A percentile compares a stretch with the other conserved stretches of the same genome.
Conservation (phyloP, 2,797 vertebrate species). For the Hippoglossus hippoglossus region DNA sequence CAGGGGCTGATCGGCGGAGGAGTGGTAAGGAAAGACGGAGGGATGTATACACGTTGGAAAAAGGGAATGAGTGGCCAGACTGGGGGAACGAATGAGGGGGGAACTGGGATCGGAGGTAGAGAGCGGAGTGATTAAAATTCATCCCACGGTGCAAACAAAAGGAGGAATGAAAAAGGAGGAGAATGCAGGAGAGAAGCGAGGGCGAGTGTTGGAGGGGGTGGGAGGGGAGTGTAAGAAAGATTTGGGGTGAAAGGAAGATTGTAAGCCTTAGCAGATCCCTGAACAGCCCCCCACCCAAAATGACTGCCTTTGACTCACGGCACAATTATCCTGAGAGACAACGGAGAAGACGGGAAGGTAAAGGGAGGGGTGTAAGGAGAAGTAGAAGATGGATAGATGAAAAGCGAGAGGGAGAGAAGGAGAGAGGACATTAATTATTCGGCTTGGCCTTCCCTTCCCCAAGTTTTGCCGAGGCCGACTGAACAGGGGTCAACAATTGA, state of each 20-base stretch:
- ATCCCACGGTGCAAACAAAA: conserved; percentile 87
- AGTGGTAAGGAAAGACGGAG: no score
- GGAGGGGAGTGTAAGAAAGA: conserved; percentile 63
- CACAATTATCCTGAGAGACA: conserved; percentile 81
- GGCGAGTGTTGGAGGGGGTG: conserved; percentile 49
- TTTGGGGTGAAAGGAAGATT: conserved; percentile 83
- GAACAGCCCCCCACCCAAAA: conserved; percentile 70
- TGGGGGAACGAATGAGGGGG: conserved; percentile 25
- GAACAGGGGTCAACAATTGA: conserved; percentile 86
- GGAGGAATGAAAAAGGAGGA: conserved; percentile 81
- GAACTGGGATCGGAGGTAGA: conserved; percentile 64
- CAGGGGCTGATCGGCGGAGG: conserved; percentile 24
- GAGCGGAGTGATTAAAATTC: conserved; percentile 85
- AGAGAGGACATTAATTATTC: conserved; percentile 80
- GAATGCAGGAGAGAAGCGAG: conserved; percentile 71
- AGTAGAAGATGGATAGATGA: conserved; percentile 68
- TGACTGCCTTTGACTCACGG: conserved; percentile 81
- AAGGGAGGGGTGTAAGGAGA: conserved; percentile 50
- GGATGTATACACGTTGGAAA: conserved; percentile 46
- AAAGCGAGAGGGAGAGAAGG: conserved; percentile 53
- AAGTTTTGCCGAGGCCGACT: conserved; percentile 72
- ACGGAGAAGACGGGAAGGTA: conserved; percentile 56
- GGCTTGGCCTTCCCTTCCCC: conserved; percentile 67
- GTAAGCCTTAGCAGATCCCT: conserved; percentile 79
- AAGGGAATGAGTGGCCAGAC: conserved; percentile 28